These are phyloP conservation scores for Campylomormyrus numenius DNA, from an alignment of 2,113 vertebrate species.

Conservation along the genomic window DNA sequence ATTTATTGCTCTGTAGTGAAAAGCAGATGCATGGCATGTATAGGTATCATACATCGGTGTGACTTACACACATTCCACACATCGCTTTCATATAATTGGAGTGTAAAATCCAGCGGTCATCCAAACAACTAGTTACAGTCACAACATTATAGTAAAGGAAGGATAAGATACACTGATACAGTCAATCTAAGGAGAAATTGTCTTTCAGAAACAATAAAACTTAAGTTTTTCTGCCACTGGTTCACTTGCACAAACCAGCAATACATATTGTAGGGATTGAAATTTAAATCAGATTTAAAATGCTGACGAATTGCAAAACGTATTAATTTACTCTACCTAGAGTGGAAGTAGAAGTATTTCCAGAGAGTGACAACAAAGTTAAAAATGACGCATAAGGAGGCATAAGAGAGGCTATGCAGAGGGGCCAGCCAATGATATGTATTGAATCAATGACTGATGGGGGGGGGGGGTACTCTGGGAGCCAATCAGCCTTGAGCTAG, in stretches of 20 bases:
- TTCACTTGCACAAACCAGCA: background rate
- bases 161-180: background rate
- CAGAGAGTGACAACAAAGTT: background rate
- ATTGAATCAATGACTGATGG: background rate
- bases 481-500: background rate
- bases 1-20: background rate
- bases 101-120: background rate
- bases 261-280: background rate
- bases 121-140: background rate
- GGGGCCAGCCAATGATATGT: background rate
- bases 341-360: background rate
- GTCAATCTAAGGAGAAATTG: background rate
- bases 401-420: background rate
- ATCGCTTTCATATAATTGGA: background rate
- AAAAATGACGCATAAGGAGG: background rate
- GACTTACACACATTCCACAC: background rate
- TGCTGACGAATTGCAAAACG: background rate
- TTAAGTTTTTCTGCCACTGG: background rate
- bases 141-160: background rate
- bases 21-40: background rate
- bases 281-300: background rate
- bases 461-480: background rate
- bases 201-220: background rate
- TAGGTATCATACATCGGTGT: background rate
- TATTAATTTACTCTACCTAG: background rate